A percentile compares a stretch with the other conserved stretches of the same genome.
Evolutionary conservation across 2,888 invertebrate species (phyloP).

Genomic region (Drosophila sordidula): DNA sequence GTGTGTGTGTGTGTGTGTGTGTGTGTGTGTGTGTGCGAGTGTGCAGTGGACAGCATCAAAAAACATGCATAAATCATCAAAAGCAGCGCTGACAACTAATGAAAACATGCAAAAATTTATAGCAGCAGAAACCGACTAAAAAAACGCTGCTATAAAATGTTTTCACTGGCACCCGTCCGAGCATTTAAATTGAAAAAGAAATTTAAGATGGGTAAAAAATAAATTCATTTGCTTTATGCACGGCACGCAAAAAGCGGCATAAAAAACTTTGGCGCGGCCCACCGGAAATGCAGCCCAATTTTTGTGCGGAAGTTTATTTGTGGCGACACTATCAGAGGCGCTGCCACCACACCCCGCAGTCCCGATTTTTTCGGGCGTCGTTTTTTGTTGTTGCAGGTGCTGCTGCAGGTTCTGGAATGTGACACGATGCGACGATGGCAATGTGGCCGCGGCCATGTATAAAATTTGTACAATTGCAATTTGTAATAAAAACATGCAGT

Average conservation of each 20-base stretch:
- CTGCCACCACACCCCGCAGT: constrained; percentile 22
- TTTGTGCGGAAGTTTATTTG: constrained; percentile 79
- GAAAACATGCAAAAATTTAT: constrained; percentile 79
- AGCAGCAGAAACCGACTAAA: constrained; percentile 55
- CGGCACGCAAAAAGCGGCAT: constrained; percentile 43
- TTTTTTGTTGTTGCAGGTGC: constrained; percentile 33
- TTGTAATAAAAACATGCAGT: constrained; percentile 79
- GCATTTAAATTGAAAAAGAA: constrained; percentile 71
- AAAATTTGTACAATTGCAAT: constrained; percentile 80
- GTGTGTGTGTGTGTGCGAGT: constrained; percentile 8
- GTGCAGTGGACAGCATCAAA: constrained; percentile 56
- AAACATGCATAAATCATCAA: constrained; percentile 80
- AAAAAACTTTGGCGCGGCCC: constrained; percentile 17
- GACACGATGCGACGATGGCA: constrained; percentile 65
- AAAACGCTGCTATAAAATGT: constrained; percentile 16
- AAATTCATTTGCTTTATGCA: constrained; percentile 75
- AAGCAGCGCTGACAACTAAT: constrained; percentile 77
- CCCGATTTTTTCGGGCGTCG: not conserved
- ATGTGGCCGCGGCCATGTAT: constrained; percentile 78
- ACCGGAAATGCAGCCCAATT: constrained; percentile 72
- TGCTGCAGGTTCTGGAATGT: constrained; percentile 59
- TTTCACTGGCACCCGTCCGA: constrained; percentile 38
- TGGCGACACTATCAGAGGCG: constrained; percentile 69
- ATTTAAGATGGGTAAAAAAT: constrained; percentile 52
- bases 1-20: constrained; percentile 5